Conservation (phyloP, 2,797 vertebrate species). For the Bradypodion ventrale region DNA sequence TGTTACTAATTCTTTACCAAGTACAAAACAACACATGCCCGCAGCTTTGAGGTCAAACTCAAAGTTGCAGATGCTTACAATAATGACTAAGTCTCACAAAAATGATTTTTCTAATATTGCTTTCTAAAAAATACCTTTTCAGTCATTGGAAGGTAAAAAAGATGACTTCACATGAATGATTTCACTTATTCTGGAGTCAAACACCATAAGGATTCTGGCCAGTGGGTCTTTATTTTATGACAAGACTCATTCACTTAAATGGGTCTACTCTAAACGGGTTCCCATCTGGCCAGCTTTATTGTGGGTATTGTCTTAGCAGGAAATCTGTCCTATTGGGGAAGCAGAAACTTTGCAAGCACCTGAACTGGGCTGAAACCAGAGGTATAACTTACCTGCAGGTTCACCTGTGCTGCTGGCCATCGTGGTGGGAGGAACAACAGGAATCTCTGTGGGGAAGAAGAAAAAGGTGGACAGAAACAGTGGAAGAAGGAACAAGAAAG, state of each 20-base stretch:
- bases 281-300: no score
- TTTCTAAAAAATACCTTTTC: neutral
- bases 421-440: slow-evolving; percentile 87
- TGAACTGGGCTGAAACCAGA: neutral
- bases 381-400: slow-evolving; percentile 83
- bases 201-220: no score
- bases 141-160: no score
- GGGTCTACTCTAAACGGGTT: neutral
- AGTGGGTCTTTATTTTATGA: neutral
- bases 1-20: accelerated
- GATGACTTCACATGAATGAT: neutral
- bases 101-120: neutral
- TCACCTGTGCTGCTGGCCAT: slow-evolving; percentile 89
- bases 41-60: neutral
- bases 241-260: neutral
- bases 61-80: neutral
- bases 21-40: neutral
- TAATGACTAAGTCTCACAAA: neutral
- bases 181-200: no score
- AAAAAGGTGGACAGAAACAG: slow-evolving; percentile 29
- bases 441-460: slow-evolving; percentile 84
- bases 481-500: neutral
- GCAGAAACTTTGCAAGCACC: neutral
- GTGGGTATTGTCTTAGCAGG: neutral
- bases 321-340: neutral